These are phyloP conservation scores for Muscicapa comitata DNA, from an alignment of 2,797 vertebrate genomes.

Conservation along the genomic window DNA sequence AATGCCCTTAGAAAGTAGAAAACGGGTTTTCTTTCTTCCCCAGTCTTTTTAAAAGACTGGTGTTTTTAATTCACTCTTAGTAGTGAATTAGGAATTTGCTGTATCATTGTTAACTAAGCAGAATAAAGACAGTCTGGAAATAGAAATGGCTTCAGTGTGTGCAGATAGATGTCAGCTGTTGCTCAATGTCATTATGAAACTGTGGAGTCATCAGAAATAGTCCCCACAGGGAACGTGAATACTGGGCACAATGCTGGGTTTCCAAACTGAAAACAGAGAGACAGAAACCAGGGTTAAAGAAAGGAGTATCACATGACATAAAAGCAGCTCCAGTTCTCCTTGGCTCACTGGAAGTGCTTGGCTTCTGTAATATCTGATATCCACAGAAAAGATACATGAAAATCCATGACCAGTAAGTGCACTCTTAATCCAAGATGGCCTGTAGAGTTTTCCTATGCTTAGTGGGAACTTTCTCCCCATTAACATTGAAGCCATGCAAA, in stretches of 20 bases:
- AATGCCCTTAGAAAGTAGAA: neutral
- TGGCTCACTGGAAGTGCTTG: neutral
- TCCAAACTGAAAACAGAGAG: neutral
- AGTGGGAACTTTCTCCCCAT: neutral
- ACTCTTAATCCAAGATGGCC: neutral
- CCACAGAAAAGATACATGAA: neutral
- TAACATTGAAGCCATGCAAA: neutral
- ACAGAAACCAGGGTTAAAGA: neutral
- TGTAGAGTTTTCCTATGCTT: neutral
- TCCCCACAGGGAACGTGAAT: neutral
- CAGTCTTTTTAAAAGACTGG: neutral
- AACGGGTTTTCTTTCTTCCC: neutral
- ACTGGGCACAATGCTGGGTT: neutral
- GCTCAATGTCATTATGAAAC: conserved; percentile 39
- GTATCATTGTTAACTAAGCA: conserved; percentile 28
- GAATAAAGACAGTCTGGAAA: conserved; percentile 4
- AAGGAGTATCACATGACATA: neutral
- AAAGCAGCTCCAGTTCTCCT: neutral
- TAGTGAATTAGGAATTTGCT: conserved; percentile 16
- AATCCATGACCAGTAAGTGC: neutral
- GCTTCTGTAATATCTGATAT: neutral
- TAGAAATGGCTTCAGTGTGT: neutral
- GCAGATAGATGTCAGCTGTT: neutral
- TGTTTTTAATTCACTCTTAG: neutral
- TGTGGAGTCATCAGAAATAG: conserved; percentile 15